These are phyloP conservation scores for Acrocephalus arundinaceus DNA, from an alignment of 2,113 vertebrate species.

Conservation along the genomic window DNA sequence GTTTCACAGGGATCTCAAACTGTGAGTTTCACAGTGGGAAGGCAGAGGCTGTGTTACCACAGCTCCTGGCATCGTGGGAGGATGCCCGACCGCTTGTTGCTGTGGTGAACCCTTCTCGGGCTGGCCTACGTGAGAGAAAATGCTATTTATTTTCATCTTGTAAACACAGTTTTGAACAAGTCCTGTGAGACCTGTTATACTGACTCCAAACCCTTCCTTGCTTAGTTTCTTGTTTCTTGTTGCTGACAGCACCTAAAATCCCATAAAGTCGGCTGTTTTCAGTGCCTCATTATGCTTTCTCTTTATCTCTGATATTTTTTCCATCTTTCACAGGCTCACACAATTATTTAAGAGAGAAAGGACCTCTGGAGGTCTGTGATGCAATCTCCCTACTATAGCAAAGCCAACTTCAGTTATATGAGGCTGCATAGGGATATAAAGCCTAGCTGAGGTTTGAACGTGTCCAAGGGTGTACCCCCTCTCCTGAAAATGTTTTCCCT, in stretches of 20 bases:
- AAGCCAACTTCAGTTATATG: background rate
- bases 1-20: constrained; percentile 73
- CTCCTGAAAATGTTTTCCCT: background rate
- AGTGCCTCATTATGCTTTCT: background rate
- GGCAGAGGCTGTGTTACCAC: constrained; percentile 78
- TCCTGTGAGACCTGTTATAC: background rate
- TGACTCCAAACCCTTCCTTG: background rate
- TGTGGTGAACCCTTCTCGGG: constrained; percentile 81
- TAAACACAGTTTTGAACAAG: background rate
- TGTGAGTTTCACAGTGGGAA: constrained; percentile 81
- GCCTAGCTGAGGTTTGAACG: background rate
- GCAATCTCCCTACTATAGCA: background rate
- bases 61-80: constrained; percentile 69
- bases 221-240: background rate
- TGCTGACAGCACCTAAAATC: background rate
- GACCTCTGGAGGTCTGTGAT: background rate
- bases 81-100: constrained; percentile 65
- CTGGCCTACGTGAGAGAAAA: constrained; percentile 72
- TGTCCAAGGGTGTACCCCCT: background rate
- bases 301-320: background rate
- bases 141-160: constrained; percentile 11
- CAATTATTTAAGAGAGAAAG: background rate
- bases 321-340: background rate
- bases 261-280: background rate
- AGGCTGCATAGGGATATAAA: background rate